A percentile compares a stretch with the other conserved stretches of the same genome.
These are phyloP conservation scores for Leucoptera coffeella DNA, from an alignment of 2,888 invertebrate species.

Conservation along the genomic window DNA sequence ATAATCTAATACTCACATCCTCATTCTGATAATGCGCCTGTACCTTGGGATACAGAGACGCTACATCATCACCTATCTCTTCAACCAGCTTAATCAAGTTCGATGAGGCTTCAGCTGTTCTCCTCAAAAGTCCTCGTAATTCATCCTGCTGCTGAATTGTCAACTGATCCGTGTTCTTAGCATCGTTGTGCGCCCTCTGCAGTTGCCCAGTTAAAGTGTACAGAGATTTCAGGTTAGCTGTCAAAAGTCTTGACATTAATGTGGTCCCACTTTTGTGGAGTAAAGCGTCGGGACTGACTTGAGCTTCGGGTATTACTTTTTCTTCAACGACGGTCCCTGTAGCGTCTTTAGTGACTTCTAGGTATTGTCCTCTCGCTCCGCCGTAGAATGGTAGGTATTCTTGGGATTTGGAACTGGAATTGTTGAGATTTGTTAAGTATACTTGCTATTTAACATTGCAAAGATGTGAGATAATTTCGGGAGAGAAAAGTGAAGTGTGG, in stretches of 20 bases:
- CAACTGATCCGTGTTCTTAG: conserved; percentile 52
- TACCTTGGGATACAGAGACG: conserved; percentile 19
- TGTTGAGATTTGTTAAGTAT: background rate
- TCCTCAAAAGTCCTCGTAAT: conserved; percentile 51
- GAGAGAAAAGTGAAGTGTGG: no score
- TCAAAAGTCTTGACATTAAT: conserved; percentile 31
- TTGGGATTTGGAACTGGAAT: conserved; percentile 11
- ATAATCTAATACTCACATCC: conserved; percentile 16
- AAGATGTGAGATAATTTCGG: no score
- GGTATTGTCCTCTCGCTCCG: conserved; percentile 63
- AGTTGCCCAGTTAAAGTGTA: conserved; percentile 52
- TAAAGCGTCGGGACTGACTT: conserved; percentile 28
- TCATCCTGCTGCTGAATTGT: conserved; percentile 44
- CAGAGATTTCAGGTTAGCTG: conserved; percentile 51
- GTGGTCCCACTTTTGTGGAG: conserved; percentile 30
- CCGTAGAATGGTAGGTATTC: conserved; percentile 63
- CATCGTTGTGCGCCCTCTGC: conserved; percentile 55
- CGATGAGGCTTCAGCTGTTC: conserved; percentile 51
- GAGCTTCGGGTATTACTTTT: conserved; percentile 37
- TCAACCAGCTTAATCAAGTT: conserved; percentile 49
- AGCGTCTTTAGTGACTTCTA: conserved; percentile 51
- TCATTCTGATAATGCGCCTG: conserved; percentile 17
- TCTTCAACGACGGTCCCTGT: conserved; percentile 45
- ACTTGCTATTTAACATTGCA: no score
- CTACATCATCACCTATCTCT: conserved; percentile 47